Evolutionary conservation across 2,797 vertebrate genomes (phyloP), one percentile per base, ranked within the genome.

Genomic region (Thripadectes ignobilis): DNA sequence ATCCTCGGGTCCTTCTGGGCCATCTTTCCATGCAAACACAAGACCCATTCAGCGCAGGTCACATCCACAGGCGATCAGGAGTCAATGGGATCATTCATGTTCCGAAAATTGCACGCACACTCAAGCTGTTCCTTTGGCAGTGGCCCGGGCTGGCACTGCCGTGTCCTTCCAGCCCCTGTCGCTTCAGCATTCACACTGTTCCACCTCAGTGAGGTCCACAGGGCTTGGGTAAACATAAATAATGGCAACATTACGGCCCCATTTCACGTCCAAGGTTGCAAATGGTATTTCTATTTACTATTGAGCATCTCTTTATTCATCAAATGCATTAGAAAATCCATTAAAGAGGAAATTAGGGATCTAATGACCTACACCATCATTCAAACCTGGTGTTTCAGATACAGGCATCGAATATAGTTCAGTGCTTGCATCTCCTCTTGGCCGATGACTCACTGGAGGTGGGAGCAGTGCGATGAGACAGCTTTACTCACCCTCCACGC

Each of bases 241-340:
- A 89, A 93, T 24, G 46, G 75, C 75, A 65, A 65, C n/a, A 54
- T 80, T 65, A 80, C 4, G 29, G 78, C 54, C 69, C 29, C 7
- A 4, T 49, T 95, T 68, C 4, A 3, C 20, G 2, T 65, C 89
- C 45, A 10, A 65, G 78, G 51, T 66, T 32, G 72, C 81, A 96
- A 96, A 92, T 38, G 43, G 78, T 34, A 62, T 89, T 93, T 92
- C 76, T 92, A 3, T 91, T 94, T 91, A 94, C 91, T 78, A 65
- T 1, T 66, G 84, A 91, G 72, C 72, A 83, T 62, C 75, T 91
- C 71, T 91, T 92, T 94, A 91, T 94, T 94, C 84, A 88, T 75
- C 85, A 75, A 82, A 84, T 52, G 49, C 90, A 93, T 92, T 95
- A 93, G 90, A 92, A 96, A 96, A 96, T 87, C 91, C 87, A 96